Evolutionary conservation across 1,140 invertebrate genomes (phyloP).

Genomic region (Brachionus rubens): DNA sequence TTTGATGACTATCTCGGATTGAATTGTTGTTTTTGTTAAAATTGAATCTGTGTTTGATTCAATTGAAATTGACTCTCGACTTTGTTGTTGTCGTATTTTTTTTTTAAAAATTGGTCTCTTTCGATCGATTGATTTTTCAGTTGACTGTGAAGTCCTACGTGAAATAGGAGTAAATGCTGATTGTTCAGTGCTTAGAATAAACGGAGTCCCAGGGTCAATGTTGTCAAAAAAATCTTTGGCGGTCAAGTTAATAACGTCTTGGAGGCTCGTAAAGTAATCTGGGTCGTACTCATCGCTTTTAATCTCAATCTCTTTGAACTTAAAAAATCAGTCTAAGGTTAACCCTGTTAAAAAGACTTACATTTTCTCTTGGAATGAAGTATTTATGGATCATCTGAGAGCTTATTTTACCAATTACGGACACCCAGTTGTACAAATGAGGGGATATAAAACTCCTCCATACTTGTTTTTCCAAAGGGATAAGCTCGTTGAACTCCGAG

Average conservation of each 20-base stretch:
- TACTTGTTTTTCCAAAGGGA: background rate
- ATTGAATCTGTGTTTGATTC: background rate
- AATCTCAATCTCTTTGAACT: slow-evolving; percentile 10
- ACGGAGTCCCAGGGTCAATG: background rate
- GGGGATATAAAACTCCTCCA: slow-evolving; percentile 20
- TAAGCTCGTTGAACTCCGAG: background rate
- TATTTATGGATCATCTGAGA: slow-evolving; percentile 23
- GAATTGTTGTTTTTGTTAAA: background rate
- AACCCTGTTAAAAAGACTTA: background rate
- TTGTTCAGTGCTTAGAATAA: no score
- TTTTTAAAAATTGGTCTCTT: no score
- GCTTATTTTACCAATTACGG: slow-evolving; percentile 4
- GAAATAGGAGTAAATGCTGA: no score
- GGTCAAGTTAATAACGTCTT: slow-evolving; percentile 16
- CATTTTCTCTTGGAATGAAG: slow-evolving; percentile 8
- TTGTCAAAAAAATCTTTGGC: slow-evolving; percentile 6
- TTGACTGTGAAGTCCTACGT: no score
- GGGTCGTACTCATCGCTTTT: background rate
- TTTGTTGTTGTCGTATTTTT: no score
- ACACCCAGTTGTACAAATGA: slow-evolving; percentile 38
- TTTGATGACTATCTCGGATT: background rate
- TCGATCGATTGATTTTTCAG: no score
- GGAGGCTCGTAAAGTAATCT: background rate
- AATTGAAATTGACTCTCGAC: background rate
- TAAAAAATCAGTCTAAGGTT: background rate